Evolutionary conservation across 2,888 invertebrate genomes (phyloP), one percentile per base, ranked within the genome.

Genomic region (Megaustenia siamemsis): DNA sequence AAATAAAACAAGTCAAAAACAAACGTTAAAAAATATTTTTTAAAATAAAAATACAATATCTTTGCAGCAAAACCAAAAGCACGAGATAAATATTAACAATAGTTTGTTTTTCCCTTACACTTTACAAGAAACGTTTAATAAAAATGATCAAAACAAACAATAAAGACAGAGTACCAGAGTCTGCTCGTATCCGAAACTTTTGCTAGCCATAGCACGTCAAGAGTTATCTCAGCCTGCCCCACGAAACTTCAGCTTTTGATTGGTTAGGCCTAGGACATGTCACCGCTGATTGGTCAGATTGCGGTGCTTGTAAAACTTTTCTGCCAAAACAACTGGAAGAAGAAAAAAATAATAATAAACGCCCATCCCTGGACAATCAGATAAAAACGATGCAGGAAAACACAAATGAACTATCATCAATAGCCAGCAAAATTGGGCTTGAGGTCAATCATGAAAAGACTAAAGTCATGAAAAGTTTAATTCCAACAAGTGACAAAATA

Each of bases 141-240:
- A n/a, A 28, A 53, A 28, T 68, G 15, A 28, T 12, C 8, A 68
- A 73, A 73, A n/a, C n/a, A 28, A 8, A n/a, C 28, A 45, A 3
- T 21, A 0, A 73, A 45, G 0, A 43, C 1, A 43, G 12, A 43
- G 43, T n/a, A 73, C 71, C 71, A 73, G 5, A 28, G 71, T 73
- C 45, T 73, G 71, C 21, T 73, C 71, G 28, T 73, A 73, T 45
- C 71, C 71, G 43, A 73, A 73, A 45, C 71, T 73, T 73, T 28
- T 73, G 71, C 45, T 73, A 43, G 71, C 71, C 71, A 73, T 73
- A 38, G 43, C 45, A 21, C 10, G 4, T n/a, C 15, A n/a, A 73
- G 71, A 73, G 45, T 73, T 73, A 73, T 73, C 71, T 28, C 71
- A 15, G 28, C 71, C 45, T 45, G 71, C n/a, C 66, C 15, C n/a